Conservation (phyloP, 1,140 invertebrate genomes). For the Thaumatotibia leucotreta region DNA sequence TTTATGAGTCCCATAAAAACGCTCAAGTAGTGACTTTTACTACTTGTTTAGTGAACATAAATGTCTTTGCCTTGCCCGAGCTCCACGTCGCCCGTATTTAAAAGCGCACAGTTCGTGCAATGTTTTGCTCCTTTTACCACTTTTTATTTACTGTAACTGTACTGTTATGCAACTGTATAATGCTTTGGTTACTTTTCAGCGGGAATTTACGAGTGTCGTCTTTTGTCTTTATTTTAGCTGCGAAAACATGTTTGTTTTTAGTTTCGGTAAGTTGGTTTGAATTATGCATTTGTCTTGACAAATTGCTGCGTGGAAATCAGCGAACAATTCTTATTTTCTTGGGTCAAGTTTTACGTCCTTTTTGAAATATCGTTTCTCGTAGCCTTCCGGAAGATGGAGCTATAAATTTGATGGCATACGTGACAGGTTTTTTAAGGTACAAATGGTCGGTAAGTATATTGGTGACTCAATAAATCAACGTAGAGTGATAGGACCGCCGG, state of each 20-base stretch:
- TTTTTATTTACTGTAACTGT: conserved; percentile 71
- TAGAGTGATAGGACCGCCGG: neutral
- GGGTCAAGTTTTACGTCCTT: neutral
- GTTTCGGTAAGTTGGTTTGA: conserved; percentile 43
- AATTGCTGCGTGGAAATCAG: conserved; percentile 23
- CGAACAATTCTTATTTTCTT: conserved; percentile 17
- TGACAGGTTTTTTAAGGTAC: conserved; percentile 3
- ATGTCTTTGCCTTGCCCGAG: conserved; percentile 75
- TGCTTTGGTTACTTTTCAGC: conserved; percentile 71
- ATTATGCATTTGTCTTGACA: conserved; percentile 27
- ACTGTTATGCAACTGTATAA: conserved; percentile 73
- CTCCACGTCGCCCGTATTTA: conserved; percentile 73
- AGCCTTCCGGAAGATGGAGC: neutral
- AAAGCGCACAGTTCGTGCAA: conserved; percentile 70
- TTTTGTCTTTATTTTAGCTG: conserved; percentile 69
- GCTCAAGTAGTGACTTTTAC: conserved; percentile 78
- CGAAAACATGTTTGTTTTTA: conserved; percentile 57
- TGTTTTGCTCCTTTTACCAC: conserved; percentile 65
- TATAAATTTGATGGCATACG: neutral
- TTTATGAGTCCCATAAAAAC: conserved; percentile 78
- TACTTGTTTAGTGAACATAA: conserved; percentile 79
- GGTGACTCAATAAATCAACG: conserved; percentile 3
- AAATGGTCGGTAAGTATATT: neutral
- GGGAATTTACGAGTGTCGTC: conserved; percentile 63
- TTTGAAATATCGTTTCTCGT: conserved; percentile 3